Evolutionary conservation across 2,113 vertebrate genomes (phyloP), one percentile per base, ranked within the genome.

Genomic region (Rhineura floridana): DNA sequence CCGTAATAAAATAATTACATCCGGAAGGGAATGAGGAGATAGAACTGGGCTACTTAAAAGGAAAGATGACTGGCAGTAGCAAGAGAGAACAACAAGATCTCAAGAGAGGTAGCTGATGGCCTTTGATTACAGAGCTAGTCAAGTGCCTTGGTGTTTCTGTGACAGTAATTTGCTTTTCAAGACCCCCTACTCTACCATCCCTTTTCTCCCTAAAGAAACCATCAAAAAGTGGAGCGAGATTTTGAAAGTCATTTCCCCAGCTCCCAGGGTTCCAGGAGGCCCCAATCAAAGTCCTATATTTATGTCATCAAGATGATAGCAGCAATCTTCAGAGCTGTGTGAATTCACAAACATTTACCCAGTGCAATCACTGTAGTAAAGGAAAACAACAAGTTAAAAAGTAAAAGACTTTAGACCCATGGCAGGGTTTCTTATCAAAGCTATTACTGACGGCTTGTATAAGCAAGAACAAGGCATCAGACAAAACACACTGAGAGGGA

Each of bases 221-320:
- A 44, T n/a, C 44, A 72, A 92, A 87, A 90, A 95, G 89, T 25
- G 75, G 86, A 36, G 28, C 33, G 1, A 89, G 80, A 92, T 91
- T 94, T 69, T 39, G 30, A 65, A 86, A 94, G 90, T 92, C 9
- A 95, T 93, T 95, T 94, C 88, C 70, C 63, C 90, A 67, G 90
- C 73, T 93, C 92, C 13, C 1, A 13, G 89, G 48, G 72, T 95
- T 85, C 83, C 86, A 76, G 91, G 83, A 94, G 88, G 88, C 91
- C 89, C 19, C 3, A 86, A 87, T 92, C 90, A 73, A 92, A 93
- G 89, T 91, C 82, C 89, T 75, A 1, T 93, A 93, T 93, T 96
- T 96, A 93, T 95, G 90, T 65, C 92, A 95, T 94, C 95, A 91
- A 4, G 85, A 88, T 95, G 96, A 96, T 93, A 91, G 91, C 91